A percentile compares a stretch with the other conserved stretches of the same genome.
These are phyloP conservation scores for Fopius arisanus DNA, from an alignment of 1,140 invertebrate genomes.

Conservation along the genomic window DNA sequence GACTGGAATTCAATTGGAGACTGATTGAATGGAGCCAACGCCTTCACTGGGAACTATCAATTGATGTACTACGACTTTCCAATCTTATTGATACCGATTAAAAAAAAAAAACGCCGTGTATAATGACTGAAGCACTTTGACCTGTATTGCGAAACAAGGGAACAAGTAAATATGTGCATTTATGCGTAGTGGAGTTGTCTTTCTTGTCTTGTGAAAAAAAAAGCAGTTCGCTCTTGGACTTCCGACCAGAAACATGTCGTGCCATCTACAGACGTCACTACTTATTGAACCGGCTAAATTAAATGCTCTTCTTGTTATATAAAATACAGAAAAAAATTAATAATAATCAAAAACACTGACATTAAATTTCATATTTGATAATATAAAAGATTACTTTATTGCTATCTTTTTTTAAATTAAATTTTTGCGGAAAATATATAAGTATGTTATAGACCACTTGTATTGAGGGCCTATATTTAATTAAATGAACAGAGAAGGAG, in stretches of 20 bases:
- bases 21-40: background rate
- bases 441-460: too few species aligned
- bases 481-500: too few species aligned
- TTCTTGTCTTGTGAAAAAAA: background rate
- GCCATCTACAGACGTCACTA: background rate
- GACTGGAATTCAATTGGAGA: background rate
- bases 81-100: background rate
- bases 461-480: too few species aligned
- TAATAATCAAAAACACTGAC: too few species aligned
- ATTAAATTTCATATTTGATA: too few species aligned
- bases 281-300: background rate
- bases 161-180: conserved; percentile 2
- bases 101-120: too few species aligned
- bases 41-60: background rate
- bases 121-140: conserved; percentile 27
- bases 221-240: too few species aligned
- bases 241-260: background rate
- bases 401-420: too few species aligned
- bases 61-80: background rate
- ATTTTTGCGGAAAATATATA: too few species aligned
- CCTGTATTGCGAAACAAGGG: conserved; percentile 25
- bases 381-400: too few species aligned
- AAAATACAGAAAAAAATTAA: too few species aligned
- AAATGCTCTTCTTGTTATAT: background rate
- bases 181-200: background rate